Evolutionary conservation across 35 echinoderm and acorn worm species (phyloP).

Genomic region (Ophioderma brevispina): DNA sequence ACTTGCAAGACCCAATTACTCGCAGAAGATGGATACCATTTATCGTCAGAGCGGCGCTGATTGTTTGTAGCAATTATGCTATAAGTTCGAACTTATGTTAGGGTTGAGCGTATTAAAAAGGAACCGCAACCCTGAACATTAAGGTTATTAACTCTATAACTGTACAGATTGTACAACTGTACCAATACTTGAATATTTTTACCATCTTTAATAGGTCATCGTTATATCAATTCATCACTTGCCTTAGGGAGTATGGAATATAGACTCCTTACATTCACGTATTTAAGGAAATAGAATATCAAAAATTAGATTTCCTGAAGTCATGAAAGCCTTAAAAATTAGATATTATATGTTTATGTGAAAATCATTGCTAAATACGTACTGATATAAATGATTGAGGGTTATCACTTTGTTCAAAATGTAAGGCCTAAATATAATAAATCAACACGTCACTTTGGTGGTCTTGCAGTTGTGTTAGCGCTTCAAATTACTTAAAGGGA

Average conservation of each 20-base stretch:
- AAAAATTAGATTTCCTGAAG: not conserved
- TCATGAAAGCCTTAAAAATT: not conserved
- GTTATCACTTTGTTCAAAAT: not conserved
- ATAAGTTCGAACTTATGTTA: not conserved
- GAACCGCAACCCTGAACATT: not conserved
- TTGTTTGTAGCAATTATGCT: not conserved
- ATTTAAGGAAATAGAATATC: not conserved
- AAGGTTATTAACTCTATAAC: not conserved
- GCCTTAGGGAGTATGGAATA: not conserved
- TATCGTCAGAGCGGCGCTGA: not conserved
- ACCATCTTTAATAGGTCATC: not conserved
- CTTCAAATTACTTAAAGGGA: not conserved
- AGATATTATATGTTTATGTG: not conserved
- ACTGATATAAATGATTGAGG: not conserved
- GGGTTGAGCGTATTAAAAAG: not conserved
- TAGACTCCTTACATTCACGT: not conserved
- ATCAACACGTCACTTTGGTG: not conserved
- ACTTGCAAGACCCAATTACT: not conserved
- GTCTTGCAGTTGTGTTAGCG: not conserved
- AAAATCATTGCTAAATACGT: not conserved
- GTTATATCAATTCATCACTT: not conserved
- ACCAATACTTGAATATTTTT: not conserved
- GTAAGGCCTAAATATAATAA: not conserved
- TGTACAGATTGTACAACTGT: not conserved
- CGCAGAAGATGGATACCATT: not conserved